Base-by-base conservation (phyloP, 2,797 vertebrate species). In the Harpagifer antarcticus region DNA sequence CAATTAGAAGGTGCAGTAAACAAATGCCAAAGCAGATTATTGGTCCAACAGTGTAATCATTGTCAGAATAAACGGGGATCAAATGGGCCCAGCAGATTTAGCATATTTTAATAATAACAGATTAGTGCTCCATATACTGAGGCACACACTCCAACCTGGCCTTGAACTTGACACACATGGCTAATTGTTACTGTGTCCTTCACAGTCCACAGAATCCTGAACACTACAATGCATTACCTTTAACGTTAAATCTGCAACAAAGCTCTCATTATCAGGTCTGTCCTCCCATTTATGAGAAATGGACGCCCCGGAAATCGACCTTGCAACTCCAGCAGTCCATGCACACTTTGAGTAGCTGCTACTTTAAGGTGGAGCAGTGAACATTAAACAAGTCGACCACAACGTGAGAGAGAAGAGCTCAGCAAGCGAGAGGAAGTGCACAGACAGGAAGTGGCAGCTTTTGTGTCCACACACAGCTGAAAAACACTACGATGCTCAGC, bases 361-460 rank as follows among this genome's bases (percentile, higher is more conserved):
- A 42, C 53, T 86, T 59, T 57, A 13, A 78, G 60, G 61, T 16
- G 59, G 19, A 73, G 78, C 47, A 67, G n/a, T 12, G 14, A 80
- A 78, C 9, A 82, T 74, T 42, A 55, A 72, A 72, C 57, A 45
- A 63, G 71, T 45, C 59, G 72, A 74, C 79, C 80, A 76, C 76
- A 81, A 66, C 76, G 42, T 48, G n/a, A 78, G 50, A 17, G 61
- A n/a, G 62, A 76, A 81, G 62, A 33, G 5, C 55, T 62, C 55
- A 61, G 55, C 45, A 17, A 85, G 53, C 1, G 70, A 91, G 88
- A 86, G 93, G 93, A 94, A 94, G 91, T 93, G 72, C 61, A 64
- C 10, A 78, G 82, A 61, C 92, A 94, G 93, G 93, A 94, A 94
- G 92, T 93, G 76, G 80, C 76, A 71, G 74, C 79, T 71, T 84